Percentiles rank a stretch among this genome's conserved stretches.
Evolutionary conservation across 2,888 invertebrate species (phyloP).

Genomic region (Eristalinus sepulchralis): DNA sequence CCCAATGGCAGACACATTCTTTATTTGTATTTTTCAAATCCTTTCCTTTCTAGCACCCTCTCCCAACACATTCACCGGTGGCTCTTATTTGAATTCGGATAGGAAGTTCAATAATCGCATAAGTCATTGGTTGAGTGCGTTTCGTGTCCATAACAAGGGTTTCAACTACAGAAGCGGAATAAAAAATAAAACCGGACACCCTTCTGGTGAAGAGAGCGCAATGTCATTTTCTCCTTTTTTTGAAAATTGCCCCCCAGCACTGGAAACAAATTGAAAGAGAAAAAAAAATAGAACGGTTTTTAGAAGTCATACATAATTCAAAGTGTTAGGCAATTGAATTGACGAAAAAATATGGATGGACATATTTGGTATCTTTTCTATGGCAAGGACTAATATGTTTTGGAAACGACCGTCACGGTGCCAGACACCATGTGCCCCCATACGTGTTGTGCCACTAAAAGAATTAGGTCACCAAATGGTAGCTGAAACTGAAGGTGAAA

Average conservation of each 20-base stretch:
- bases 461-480: conserved; percentile 60
- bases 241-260: conserved; percentile 43
- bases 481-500: neutral
- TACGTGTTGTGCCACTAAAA: neutral
- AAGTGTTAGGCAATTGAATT: conserved; percentile 35
- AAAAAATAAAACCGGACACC: conserved; percentile 21
- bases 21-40: conserved; percentile 45
- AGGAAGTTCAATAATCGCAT: conserved; percentile 70
- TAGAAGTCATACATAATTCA: conserved; percentile 37
- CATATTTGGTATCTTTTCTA: conserved; percentile 24
- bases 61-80: neutral
- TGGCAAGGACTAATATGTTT: conserved; percentile 41
- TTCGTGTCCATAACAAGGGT: conserved; percentile 62
- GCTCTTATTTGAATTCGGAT: conserved; percentile 58
- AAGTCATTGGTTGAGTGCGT: conserved; percentile 72
- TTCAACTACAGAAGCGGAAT: conserved; percentile 31
- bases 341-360: conserved; percentile 13
- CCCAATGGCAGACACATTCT: conserved; percentile 63
- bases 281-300: conserved; percentile 6
- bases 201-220: neutral
- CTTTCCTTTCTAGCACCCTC: conserved; percentile 45
- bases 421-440: neutral
- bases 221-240: conserved; percentile 1
- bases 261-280: conserved; percentile 45
- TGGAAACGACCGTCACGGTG: conserved; percentile 35